Conservation (phyloP, 1,140 invertebrate genomes). For the Octopus bimaculoides region DNA sequence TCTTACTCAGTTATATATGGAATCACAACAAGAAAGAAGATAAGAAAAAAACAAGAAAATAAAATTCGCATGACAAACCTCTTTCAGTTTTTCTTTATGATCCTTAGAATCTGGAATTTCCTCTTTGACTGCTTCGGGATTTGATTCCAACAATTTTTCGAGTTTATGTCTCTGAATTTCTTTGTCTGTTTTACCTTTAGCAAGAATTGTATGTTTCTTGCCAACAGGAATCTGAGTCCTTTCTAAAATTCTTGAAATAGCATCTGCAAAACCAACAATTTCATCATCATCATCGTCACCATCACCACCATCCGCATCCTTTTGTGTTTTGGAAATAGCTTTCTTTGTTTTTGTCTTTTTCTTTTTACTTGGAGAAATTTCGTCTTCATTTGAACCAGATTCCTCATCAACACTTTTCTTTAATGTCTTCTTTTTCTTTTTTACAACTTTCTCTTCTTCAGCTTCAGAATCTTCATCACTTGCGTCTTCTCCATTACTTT, state of each 20-base stretch:
- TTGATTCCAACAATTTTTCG: too few species aligned
- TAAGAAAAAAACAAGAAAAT: too few species aligned
- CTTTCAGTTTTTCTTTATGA: too few species aligned
- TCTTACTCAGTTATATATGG: too few species aligned
- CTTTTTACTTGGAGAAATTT: background rate
- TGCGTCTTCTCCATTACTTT: conserved; percentile 6
- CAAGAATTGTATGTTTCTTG: background rate
- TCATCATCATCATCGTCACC: background rate
- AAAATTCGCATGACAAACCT: too few species aligned
- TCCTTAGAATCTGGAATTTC: too few species aligned
- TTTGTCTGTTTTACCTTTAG: background rate
- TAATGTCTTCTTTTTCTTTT: conserved; percentile 13
- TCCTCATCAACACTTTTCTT: background rate
- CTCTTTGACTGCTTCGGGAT: too few species aligned
- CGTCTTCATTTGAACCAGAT: background rate
- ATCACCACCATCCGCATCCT: background rate
- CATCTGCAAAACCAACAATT: background rate
- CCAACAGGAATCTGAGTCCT: background rate
- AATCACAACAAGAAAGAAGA: too few species aligned
- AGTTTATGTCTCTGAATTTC: background rate
- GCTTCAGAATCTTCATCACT: conserved; percentile 11
- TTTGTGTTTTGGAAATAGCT: background rate
- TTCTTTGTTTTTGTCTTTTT: background rate
- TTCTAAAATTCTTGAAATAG: background rate
- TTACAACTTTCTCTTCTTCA: conserved; percentile 3